Conservation (phyloP, 2,888 invertebrate species). For the Sepioteuthis lessoniana region DNA sequence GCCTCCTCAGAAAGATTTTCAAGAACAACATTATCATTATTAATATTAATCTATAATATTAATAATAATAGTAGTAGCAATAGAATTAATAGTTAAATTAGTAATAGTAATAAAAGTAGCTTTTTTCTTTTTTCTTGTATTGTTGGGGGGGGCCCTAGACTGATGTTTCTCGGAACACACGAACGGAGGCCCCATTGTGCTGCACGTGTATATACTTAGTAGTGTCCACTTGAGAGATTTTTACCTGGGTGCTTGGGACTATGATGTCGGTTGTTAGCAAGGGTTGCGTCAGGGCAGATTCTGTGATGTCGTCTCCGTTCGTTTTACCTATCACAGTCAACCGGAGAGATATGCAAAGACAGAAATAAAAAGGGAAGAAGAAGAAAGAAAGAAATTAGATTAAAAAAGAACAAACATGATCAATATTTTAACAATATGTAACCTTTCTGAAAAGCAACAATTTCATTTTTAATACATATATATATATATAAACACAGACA, state of each 20-base stretch:
- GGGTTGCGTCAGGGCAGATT: slow-evolving; percentile 65
- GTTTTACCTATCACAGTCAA: neutral
- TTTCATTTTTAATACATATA: neutral
- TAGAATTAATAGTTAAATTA: neutral
- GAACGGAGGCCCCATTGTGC: slow-evolving; percentile 74
- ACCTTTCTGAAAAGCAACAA: slow-evolving; percentile 47
- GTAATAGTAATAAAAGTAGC: neutral
- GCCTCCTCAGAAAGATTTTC: neutral
- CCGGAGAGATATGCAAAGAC: too few species aligned
- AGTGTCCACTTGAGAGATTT: slow-evolving; percentile 73
- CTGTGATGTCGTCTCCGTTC: slow-evolving; percentile 55
- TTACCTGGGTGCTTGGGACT: slow-evolving; percentile 71
- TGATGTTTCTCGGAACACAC: slow-evolving; percentile 75
- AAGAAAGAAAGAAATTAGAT: slow-evolving; percentile 50
- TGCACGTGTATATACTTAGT: slow-evolving; percentile 76
- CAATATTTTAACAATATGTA: slow-evolving; percentile 49
- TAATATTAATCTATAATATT: neutral
- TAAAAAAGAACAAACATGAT: slow-evolving; percentile 8
- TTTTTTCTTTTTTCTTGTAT: neutral
- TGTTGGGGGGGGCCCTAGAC: slow-evolving; percentile 61
- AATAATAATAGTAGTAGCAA: neutral
- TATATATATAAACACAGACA: too few species aligned
- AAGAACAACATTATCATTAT: neutral
- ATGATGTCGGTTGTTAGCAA: slow-evolving; percentile 70
- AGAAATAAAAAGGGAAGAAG: neutral